Conservation (phyloP, 2,888 invertebrate genomes). For the Habrosyne pyritoides region DNA sequence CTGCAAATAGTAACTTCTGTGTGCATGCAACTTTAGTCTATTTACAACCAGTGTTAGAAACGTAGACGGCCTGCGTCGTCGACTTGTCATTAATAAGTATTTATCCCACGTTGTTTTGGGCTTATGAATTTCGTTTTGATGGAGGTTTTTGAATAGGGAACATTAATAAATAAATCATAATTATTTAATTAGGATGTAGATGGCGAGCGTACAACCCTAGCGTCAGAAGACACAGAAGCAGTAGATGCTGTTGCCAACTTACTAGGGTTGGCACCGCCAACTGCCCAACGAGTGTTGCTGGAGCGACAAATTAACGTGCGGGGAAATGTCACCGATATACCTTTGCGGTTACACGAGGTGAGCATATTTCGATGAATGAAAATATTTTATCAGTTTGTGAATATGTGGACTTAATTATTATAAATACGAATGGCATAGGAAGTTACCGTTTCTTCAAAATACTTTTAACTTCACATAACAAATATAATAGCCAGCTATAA, state of each 20-base stretch:
- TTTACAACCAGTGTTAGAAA: too few species aligned
- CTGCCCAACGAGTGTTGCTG: constrained; percentile 89
- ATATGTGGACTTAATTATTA: neutral
- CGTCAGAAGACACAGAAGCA: constrained; percentile 86
- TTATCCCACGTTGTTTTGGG: too few species aligned
- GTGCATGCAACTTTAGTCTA: too few species aligned
- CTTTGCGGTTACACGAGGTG: constrained; percentile 93
- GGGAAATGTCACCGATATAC: constrained; percentile 96
- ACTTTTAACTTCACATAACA: too few species aligned
- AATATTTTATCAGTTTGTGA: neutral
- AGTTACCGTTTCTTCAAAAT: too few species aligned
- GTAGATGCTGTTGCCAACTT: constrained; percentile 90
- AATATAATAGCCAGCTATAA: too few species aligned
- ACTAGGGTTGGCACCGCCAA: constrained; percentile 89
- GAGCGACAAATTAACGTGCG: constrained; percentile 94
- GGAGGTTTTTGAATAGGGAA: too few species aligned
- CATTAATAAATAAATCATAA: neutral
- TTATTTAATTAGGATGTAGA: constrained; percentile 88
- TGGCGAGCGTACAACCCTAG: constrained; percentile 92
- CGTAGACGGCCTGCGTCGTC: too few species aligned
- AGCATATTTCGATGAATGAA: constrained; percentile 19
- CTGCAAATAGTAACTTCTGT: too few species aligned
- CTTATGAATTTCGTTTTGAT: too few species aligned
- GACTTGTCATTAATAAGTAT: too few species aligned
- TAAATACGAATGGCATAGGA: too few species aligned